Evolutionary conservation across 2,113 vertebrate genomes (phyloP).

Genomic region (Microcebus ravelobensis): DNA sequence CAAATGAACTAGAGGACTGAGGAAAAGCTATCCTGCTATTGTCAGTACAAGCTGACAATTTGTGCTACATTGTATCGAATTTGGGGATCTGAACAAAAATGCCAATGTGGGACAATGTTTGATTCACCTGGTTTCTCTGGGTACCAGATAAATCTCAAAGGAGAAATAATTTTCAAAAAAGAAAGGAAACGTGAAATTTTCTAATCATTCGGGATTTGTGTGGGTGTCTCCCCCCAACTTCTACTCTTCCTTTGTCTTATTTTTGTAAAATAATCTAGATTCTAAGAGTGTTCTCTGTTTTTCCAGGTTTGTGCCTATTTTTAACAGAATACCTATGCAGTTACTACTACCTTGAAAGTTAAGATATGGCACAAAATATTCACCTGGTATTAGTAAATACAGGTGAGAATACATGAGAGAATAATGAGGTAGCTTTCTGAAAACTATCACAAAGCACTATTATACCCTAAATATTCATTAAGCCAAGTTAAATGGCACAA

Average conservation of each 20-base stretch:
- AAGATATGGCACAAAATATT: neutral
- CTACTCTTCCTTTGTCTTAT: too few species aligned
- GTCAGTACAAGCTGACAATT: neutral
- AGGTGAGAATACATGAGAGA: neutral
- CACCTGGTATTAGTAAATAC: neutral
- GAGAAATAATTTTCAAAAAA: neutral
- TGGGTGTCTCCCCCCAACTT: accelerated
- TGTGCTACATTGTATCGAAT: neutral
- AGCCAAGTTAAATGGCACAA: neutral
- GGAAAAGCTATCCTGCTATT: neutral
- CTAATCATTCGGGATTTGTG: neutral
- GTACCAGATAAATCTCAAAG: neutral
- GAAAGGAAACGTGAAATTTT: neutral
- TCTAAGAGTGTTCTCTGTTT: neutral
- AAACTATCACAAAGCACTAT: neutral
- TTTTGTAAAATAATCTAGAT: neutral
- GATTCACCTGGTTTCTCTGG: neutral
- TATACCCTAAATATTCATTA: neutral
- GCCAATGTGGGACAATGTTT: neutral
- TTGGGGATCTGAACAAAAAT: neutral
- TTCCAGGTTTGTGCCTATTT: neutral
- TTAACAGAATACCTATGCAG: neutral
- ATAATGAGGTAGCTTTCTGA: neutral
- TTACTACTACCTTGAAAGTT: neutral
- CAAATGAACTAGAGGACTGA: neutral